A percentile compares a stretch with the other conserved stretches of the same genome.
These are phyloP conservation scores for Thomomys bottae DNA, from an alignment of 2,113 vertebrate genomes.

Conservation along the genomic window DNA sequence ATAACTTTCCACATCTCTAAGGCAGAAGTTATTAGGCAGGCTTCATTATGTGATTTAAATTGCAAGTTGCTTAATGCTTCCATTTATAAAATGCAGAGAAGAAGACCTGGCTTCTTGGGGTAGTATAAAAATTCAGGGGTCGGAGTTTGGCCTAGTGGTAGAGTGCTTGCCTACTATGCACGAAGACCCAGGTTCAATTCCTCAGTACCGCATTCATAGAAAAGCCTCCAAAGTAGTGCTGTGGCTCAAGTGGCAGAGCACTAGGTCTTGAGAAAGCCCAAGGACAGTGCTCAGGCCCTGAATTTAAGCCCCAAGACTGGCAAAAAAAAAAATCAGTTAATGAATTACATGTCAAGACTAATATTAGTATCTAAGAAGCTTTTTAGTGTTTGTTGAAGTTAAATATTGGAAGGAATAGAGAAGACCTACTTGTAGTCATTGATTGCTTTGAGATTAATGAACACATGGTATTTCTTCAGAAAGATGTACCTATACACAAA, in stretches of 20 bases:
- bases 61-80: slow-evolving; percentile 1
- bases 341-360: background rate
- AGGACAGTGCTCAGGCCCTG: no score
- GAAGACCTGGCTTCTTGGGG: background rate
- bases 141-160: no score
- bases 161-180: no score
- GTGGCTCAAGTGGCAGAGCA: no score
- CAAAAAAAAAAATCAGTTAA: no score
- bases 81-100: background rate
- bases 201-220: no score
- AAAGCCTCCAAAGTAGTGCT: no score
- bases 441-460: slow-evolving; percentile 22
- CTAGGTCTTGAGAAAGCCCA: no score
- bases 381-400: background rate
- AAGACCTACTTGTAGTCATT: background rate
- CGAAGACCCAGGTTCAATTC: no score
- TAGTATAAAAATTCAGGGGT: no score
- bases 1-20: background rate
- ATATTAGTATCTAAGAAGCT: background rate
- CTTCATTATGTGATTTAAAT: background rate
- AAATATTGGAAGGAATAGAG: slow-evolving; percentile 10
- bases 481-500: background rate
- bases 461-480: background rate
- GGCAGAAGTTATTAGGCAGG: background rate
- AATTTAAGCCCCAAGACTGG: no score